Evolutionary conservation across 2,888 invertebrate genomes (phyloP).

Genomic region (Apamea sordens): DNA sequence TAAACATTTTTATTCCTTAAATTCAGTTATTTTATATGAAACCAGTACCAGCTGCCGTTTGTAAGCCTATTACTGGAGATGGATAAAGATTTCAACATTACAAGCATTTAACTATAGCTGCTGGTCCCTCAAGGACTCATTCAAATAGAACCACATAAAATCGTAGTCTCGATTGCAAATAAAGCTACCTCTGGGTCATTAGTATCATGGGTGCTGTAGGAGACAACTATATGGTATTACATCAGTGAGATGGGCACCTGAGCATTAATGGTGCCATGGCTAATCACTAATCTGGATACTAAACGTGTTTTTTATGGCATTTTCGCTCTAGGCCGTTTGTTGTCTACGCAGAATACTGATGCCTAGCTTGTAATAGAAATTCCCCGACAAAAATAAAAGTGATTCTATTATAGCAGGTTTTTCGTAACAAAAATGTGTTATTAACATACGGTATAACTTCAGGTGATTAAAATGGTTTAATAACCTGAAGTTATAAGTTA

Average conservation of each 20-base stretch:
- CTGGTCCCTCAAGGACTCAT: neutral
- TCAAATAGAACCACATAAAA: slow-evolving; percentile 24
- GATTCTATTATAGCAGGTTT: neutral
- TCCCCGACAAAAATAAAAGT: slow-evolving; percentile 2
- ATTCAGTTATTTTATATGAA: neutral
- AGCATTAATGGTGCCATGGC: slow-evolving; percentile 32
- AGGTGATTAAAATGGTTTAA: neutral
- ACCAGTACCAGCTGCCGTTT: neutral
- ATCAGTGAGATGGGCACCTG: slow-evolving; percentile 19
- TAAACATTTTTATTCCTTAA: neutral
- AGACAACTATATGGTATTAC: slow-evolving; percentile 45
- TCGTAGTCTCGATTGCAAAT: slow-evolving; percentile 26
- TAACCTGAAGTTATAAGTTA: too few relatives aligned
- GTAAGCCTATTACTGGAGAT: neutral
- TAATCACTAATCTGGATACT: slow-evolving; percentile 46
- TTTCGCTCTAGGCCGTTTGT: slow-evolving; percentile 36
- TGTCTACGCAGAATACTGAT: neutral
- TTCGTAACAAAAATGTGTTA: slow-evolving; percentile 8
- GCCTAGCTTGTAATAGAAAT: slow-evolving; percentile 25
- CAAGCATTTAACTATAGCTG: neutral
- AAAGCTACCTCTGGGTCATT: slow-evolving; percentile 31
- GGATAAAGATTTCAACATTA: neutral
- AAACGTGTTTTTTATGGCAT: slow-evolving; percentile 52
- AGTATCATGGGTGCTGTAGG: slow-evolving; percentile 12
- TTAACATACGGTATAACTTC: neutral